Evolutionary conservation across 2,888 invertebrate genomes (phyloP).

Genomic region (Hypomecis punctinalis): DNA sequence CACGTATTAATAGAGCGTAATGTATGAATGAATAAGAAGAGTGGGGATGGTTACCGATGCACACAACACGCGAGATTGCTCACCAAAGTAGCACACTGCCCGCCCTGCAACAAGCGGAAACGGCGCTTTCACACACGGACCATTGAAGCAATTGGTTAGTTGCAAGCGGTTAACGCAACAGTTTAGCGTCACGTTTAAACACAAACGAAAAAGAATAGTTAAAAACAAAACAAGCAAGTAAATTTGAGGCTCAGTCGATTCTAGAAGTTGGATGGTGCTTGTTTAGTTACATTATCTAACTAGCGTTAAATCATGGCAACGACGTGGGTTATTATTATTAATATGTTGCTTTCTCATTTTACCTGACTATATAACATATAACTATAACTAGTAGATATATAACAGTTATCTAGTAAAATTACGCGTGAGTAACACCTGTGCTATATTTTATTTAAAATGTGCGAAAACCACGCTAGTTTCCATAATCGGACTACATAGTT

Average conservation of each 20-base stretch:
- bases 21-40: constrained; percentile 86
- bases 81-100: constrained; percentile 97
- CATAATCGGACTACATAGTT: too few species aligned
- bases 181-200: neutral
- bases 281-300: neutral
- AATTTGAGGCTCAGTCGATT: neutral
- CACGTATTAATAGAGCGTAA: constrained; percentile 78
- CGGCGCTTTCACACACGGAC: constrained; percentile 73
- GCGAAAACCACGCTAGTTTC: too few species aligned
- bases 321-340: neutral
- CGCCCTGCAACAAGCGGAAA: constrained; percentile 90
- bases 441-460: too few species aligned
- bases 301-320: constrained; percentile 6
- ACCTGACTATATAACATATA: too few species aligned
- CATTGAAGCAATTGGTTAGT: constrained; percentile 39
- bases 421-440: too few species aligned
- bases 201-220: constrained; percentile 5
- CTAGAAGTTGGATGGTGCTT: neutral
- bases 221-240: constrained; percentile 4
- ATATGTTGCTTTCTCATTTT: too few species aligned
- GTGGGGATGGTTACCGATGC: constrained; percentile 96
- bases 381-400: too few species aligned
- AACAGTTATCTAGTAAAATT: too few species aligned
- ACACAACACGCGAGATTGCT: constrained; percentile 98
- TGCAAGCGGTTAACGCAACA: constrained; percentile 33